phyloP scores from a whole-genome alignment of 2,797 vertebrate genomes.

The Sparidentex hasta region DNA sequence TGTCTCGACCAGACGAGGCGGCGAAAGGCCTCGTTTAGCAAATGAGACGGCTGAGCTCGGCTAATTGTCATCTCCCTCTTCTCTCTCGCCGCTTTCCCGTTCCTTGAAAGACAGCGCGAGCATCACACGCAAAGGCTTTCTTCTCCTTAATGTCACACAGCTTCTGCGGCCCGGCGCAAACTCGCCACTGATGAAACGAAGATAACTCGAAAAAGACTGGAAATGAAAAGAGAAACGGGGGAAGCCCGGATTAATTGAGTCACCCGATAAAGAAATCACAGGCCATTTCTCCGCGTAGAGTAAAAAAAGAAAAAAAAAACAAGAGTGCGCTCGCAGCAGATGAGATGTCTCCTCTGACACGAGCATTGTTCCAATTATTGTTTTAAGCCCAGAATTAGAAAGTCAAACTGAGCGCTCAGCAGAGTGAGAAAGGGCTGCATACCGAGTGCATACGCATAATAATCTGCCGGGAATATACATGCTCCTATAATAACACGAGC shows the following conservation, averaged over 20 bases:
- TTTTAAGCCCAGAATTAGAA: conserved; percentile 36
- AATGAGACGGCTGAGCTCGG: conserved; percentile 63
- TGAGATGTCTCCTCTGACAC: conserved; percentile 50
- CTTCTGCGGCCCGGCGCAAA: conserved; percentile 26
- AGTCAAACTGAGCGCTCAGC: conserved; percentile 41
- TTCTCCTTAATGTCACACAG: conserved; percentile 41
- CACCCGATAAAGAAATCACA: too few relatives aligned
- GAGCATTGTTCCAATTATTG: conserved; percentile 53
- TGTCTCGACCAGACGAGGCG: conserved; percentile 41
- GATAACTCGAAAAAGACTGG: conserved; percentile 29
- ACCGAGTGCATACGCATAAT: conserved; percentile 35
- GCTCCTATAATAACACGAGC: conserved; percentile 31
- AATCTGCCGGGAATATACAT: conserved; percentile 42
- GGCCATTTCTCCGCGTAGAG: too few relatives aligned
- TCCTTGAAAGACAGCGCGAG: conserved; percentile 34
- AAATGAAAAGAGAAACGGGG: conserved; percentile 36
- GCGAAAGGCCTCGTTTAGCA: conserved; percentile 71
- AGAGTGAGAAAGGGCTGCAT: conserved; percentile 27
- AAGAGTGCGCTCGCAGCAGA: conserved; percentile 9
- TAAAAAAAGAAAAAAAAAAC: background rate
- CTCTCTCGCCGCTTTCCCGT: background rate
- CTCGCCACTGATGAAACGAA: background rate
- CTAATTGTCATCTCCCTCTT: conserved; percentile 44
- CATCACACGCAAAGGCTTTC: conserved; percentile 43
- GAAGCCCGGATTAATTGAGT: conserved; percentile 41